These are phyloP conservation scores for Nanorana parkeri DNA, from an alignment of 2,113 vertebrate genomes.

Conservation along the genomic window DNA sequence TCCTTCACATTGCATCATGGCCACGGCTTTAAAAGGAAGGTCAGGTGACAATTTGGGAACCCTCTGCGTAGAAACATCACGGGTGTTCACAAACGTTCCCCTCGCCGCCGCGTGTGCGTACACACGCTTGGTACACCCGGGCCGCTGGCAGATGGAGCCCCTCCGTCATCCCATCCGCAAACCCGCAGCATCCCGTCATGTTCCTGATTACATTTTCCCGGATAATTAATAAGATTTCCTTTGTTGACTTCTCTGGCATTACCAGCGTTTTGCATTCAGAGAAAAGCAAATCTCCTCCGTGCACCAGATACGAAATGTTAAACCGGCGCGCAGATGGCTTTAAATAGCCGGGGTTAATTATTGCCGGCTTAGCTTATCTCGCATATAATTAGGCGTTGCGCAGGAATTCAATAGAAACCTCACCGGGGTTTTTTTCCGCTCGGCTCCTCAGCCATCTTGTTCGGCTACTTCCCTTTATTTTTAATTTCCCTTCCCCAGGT, in stretches of 20 bases:
- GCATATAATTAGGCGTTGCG: slow-evolving; percentile 58
- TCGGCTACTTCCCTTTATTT: not conserved
- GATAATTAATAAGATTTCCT: slow-evolving; percentile 33
- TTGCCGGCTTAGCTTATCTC: slow-evolving; percentile 67
- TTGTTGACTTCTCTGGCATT: slow-evolving; percentile 24
- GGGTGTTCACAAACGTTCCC: too few relatives aligned
- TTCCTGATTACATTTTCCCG: slow-evolving; percentile 31
- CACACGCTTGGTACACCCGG: too few relatives aligned
- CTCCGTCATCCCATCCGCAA: not conserved
- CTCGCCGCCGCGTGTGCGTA: too few relatives aligned
- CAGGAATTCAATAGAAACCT: slow-evolving; percentile 42
- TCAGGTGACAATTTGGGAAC: too few relatives aligned
- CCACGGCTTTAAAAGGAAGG: too few relatives aligned
- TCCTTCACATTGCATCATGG: too few relatives aligned
- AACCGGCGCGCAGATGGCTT: slow-evolving; percentile 63
- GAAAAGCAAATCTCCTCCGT: not conserved
- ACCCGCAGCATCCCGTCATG: not conserved
- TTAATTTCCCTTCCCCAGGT: not conserved
- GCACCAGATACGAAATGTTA: slow-evolving; percentile 57
- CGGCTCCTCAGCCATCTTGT: not conserved
- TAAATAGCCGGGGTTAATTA: slow-evolving; percentile 65
- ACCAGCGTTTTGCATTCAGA: not conserved
- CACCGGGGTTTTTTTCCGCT: slow-evolving; percentile 59
- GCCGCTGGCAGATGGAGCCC: too few relatives aligned
- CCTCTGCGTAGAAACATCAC: too few relatives aligned